Percentiles rank a stretch among this genome's conserved stretches.
These are phyloP conservation scores for Gallinago nigripennis DNA, from an alignment of 2,797 vertebrate genomes.

Conservation along the genomic window DNA sequence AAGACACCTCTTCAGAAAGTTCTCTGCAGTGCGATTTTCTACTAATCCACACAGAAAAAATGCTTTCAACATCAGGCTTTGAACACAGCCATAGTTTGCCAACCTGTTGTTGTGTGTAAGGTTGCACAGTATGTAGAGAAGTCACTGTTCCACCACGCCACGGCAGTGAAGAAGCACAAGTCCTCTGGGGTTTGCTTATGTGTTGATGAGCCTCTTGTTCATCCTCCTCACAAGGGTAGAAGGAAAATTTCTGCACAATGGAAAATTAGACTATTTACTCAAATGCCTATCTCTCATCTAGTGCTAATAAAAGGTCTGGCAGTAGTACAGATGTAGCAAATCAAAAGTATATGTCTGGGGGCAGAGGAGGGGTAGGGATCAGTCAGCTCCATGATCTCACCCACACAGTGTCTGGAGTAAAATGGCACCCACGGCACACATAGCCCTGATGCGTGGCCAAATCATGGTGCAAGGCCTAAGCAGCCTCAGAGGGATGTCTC, in stretches of 20 bases:
- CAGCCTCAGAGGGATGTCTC: background rate
- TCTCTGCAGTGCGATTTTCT: background rate
- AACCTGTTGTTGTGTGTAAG: background rate
- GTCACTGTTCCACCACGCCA: rapidly evolving
- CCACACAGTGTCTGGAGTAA: rapidly evolving
- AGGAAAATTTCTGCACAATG: background rate
- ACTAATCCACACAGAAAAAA: background rate
- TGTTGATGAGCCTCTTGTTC: background rate
- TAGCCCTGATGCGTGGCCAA: background rate
- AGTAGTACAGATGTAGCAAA: background rate
- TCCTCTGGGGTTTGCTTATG: background rate
- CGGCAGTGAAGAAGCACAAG: background rate
- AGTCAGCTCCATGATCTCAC: background rate
- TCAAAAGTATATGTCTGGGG: too few species aligned
- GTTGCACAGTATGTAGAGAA: background rate
- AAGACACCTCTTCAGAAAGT: background rate
- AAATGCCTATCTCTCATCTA: background rate
- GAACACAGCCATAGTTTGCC: background rate
- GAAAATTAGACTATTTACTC: background rate
- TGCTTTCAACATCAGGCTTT: background rate
- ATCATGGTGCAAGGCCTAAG: rapidly evolving
- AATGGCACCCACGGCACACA: background rate
- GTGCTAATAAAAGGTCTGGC: background rate
- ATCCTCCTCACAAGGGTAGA: background rate
- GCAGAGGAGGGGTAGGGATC: rapidly evolving